Percentiles rank a stretch among this genome's conserved stretches.
phyloP scores from a whole-genome alignment of 2,888 invertebrate species.

The Ochropleura plecta region DNA sequence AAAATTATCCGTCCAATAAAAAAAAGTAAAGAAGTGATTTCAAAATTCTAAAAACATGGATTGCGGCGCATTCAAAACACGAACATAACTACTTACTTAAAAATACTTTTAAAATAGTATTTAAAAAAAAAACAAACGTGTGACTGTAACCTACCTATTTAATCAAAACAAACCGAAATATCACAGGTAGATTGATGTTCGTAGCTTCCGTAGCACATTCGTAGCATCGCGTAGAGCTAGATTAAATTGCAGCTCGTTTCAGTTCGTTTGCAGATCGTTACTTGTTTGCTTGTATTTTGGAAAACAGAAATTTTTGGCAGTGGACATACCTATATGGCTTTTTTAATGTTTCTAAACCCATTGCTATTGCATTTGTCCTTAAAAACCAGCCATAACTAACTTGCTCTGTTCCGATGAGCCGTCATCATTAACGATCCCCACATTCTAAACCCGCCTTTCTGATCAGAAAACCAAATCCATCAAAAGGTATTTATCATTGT shows the following conservation, averaged over 20 bases:
- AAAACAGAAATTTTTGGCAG: not conserved
- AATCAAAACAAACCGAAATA: not conserved
- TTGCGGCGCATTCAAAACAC: not conserved
- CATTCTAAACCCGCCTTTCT: not conserved
- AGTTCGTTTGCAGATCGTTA: no score
- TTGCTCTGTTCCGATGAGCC: not conserved
- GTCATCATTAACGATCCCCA: no score
- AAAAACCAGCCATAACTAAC: not conserved
- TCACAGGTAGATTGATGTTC: not conserved
- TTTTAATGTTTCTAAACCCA: not conserved
- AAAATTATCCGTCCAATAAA: not conserved
- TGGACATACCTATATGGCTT: not conserved
- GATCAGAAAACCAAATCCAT: not conserved
- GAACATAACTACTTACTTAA: not conserved
- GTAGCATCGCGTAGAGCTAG: constrained; percentile 39
- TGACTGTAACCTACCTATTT: not conserved
- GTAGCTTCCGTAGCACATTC: constrained; percentile 50
- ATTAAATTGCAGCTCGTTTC: not conserved
- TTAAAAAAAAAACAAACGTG: not conserved
- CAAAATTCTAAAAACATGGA: not conserved
- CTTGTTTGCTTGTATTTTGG: not conserved
- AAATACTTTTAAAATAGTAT: not conserved
- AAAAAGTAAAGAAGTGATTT: not conserved
- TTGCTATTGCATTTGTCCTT: not conserved
- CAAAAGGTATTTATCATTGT: not conserved